Evolutionary conservation across 2,113 vertebrate species (phyloP).

Genomic region (Poeciliopsis turrubarensis): DNA sequence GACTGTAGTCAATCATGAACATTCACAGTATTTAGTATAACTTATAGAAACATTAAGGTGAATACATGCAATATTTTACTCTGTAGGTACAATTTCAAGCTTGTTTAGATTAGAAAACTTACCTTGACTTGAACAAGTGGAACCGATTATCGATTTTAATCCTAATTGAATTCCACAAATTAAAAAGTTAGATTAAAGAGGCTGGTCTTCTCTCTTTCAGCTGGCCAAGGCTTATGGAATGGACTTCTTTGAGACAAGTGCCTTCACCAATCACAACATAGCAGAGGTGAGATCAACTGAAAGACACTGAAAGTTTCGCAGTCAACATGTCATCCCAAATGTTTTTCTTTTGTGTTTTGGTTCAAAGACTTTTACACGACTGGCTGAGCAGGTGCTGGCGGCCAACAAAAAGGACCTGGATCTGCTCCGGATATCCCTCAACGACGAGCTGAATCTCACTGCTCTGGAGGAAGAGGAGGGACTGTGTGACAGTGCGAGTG

Average conservation of each 20-base stretch:
- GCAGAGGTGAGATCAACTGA: slow-evolving; percentile 84
- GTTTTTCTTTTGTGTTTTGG: neutral
- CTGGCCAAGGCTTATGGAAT: slow-evolving; percentile 95
- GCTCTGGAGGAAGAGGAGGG: slow-evolving; percentile 89
- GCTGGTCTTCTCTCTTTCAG: slow-evolving; percentile 67
- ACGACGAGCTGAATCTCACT: slow-evolving; percentile 81
- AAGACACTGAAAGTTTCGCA: neutral
- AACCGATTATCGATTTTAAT: too few relatives aligned
- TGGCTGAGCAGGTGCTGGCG: slow-evolving; percentile 94
- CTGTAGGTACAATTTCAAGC: neutral
- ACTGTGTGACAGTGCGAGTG: slow-evolving; percentile 75
- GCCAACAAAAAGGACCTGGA: slow-evolving; percentile 95
- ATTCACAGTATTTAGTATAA: neutral
- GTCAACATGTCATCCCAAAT: neutral
- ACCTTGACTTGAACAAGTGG: too few relatives aligned
- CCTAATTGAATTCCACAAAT: too few relatives aligned
- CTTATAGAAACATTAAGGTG: neutral
- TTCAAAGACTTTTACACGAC: slow-evolving; percentile 88
- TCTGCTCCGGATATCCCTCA: slow-evolving; percentile 80
- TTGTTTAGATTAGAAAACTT: too few relatives aligned
- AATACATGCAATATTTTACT: neutral
- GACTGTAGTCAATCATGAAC: neutral
- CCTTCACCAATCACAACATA: slow-evolving; percentile 96
- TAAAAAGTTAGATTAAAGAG: too few relatives aligned
- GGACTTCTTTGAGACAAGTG: slow-evolving; percentile 99